Evolutionary conservation across 1,140 invertebrate species (phyloP).

Genomic region (Drosophila trapezifrons): DNA sequence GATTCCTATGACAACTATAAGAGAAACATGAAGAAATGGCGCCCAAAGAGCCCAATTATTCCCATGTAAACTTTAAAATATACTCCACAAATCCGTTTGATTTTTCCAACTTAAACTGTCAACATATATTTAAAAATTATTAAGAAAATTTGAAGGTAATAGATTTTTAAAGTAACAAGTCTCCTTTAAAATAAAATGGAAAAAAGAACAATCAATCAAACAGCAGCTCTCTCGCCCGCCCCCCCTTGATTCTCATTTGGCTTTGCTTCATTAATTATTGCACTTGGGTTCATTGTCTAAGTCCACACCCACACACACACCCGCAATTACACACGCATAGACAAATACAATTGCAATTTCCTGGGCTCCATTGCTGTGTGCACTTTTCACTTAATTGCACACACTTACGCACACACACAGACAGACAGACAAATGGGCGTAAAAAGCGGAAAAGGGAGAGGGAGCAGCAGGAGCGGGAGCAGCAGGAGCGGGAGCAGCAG

Average conservation of each 20-base stretch:
- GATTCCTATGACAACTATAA: too few species aligned
- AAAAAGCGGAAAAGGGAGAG: conserved; percentile 6
- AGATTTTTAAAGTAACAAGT: too few species aligned
- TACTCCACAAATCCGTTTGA: too few species aligned
- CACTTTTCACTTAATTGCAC: conserved; percentile 80
- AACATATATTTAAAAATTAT: too few species aligned
- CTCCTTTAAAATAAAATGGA: not conserved
- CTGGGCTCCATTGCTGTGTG: conserved; percentile 59
- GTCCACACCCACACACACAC: conserved; percentile 7
- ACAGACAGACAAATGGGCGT: conserved; percentile 8
- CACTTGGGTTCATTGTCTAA: conserved; percentile 48
- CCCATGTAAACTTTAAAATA: too few species aligned
- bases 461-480: not conserved
- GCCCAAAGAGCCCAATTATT: too few species aligned
- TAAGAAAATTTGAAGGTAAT: too few species aligned
- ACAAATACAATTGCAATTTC: conserved; percentile 71
- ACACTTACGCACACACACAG: conserved; percentile 39
- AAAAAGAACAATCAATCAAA: conserved; percentile 8
- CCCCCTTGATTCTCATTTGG: not conserved
- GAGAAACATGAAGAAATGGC: too few species aligned
- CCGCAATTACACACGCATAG: conserved; percentile 10
- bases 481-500: not conserved
- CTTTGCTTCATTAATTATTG: conserved; percentile 54
- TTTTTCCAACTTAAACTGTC: too few species aligned
- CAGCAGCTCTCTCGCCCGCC: not conserved